A percentile compares a stretch with the other conserved stretches of the same genome.
Evolutionary conservation across 1,140 invertebrate species (phyloP).

Genomic region (Tetranychus urticae): DNA sequence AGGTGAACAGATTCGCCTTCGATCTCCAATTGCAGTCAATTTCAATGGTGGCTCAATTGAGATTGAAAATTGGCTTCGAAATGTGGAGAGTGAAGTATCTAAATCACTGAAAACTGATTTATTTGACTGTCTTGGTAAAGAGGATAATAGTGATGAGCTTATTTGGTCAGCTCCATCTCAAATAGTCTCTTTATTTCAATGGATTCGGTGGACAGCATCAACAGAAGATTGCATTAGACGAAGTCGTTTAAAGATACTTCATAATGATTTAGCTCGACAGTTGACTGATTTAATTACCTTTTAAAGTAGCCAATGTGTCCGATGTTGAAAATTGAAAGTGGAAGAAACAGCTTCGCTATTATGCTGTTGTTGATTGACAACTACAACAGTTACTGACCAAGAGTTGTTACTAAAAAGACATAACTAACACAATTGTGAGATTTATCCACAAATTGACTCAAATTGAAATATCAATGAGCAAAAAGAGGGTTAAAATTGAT

Average conservation of each 20-base stretch:
- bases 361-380: too few species aligned
- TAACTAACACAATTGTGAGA: too few species aligned
- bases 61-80: constrained; percentile 48
- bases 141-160: constrained; percentile 39
- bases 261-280: constrained; percentile 10
- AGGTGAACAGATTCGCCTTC: constrained; percentile 55
- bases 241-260: constrained; percentile 28
- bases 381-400: too few species aligned
- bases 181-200: constrained; percentile 41
- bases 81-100: constrained; percentile 55
- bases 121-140: constrained; percentile 2
- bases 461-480: too few species aligned
- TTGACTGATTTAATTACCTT: not conserved
- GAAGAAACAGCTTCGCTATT: too few species aligned
- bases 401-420: too few species aligned
- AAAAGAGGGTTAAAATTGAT: too few species aligned
- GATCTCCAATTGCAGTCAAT: constrained; percentile 34
- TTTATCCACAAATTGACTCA: too few species aligned
- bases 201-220: constrained; percentile 51
- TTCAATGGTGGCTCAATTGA: constrained; percentile 7
- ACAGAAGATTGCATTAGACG: constrained; percentile 50
- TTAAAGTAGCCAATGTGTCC: too few species aligned
- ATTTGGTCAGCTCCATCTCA: constrained; percentile 22
- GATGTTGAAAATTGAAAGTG: too few species aligned
- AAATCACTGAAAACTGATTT: constrained; percentile 38